A percentile compares a stretch with the other conserved stretches of the same genome.
These are phyloP conservation scores for Panonychus citri DNA, from an alignment of 1,140 invertebrate genomes.

Conservation along the genomic window DNA sequence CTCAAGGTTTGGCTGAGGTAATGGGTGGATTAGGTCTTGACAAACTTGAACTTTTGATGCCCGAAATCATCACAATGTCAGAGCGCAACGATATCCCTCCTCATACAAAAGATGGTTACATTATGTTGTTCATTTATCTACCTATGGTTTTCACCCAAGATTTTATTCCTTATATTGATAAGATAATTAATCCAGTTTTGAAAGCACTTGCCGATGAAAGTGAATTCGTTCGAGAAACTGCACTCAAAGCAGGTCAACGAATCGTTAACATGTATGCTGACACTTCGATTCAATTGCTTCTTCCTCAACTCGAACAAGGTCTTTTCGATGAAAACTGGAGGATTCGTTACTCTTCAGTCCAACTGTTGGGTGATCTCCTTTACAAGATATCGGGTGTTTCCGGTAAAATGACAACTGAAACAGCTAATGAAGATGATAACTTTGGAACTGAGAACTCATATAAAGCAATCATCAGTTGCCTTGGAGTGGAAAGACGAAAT, in stretches of 20 bases:
- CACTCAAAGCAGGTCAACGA: conserved; percentile 79
- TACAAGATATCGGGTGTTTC: conserved; percentile 85
- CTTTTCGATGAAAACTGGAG: conserved; percentile 96
- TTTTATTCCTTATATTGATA: conserved; percentile 86
- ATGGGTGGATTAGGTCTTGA: conserved; percentile 82
- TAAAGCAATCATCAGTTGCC: conserved; percentile 54
- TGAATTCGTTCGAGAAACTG: conserved; percentile 93
- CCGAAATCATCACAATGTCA: conserved; percentile 88
- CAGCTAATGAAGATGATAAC: conserved; percentile 91
- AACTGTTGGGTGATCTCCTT: conserved; percentile 80
- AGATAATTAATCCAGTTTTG: conserved; percentile 90
- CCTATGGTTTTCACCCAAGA: conserved; percentile 82
- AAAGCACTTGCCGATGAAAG: conserved; percentile 90
- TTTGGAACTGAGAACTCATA: conserved; percentile 94
- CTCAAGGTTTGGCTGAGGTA: conserved; percentile 73
- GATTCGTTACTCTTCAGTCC: conserved; percentile 85
- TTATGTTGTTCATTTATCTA: conserved; percentile 99
- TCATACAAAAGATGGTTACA: conserved; percentile 96
- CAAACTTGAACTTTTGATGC: conserved; percentile 89
- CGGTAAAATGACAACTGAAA: conserved; percentile 97
- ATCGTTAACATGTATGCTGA: conserved; percentile 92
- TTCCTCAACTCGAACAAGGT: conserved; percentile 81
- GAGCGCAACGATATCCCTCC: conserved; percentile 81
- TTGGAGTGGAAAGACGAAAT: conserved; percentile 72
- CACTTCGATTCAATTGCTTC: conserved; percentile 68